phyloP scores from a whole-genome alignment of 2,888 invertebrate genomes.

The Noctua comes region DNA sequence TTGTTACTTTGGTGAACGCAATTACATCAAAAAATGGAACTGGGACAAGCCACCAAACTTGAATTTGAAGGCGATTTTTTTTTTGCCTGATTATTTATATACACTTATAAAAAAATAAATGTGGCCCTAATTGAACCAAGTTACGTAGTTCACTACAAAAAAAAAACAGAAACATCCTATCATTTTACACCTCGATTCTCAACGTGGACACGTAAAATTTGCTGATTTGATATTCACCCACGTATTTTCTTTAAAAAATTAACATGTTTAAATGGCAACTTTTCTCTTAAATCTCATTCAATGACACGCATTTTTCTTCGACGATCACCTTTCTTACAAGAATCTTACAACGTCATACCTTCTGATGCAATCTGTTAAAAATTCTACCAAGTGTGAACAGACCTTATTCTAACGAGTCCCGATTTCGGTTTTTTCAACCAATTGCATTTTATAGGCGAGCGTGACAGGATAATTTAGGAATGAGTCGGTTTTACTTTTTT shows the following conservation, averaged over 20 bases:
- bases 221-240: too few species aligned
- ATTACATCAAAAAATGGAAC: too few species aligned
- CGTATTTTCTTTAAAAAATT: not conserved
- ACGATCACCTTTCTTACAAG: not conserved
- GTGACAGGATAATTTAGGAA: constrained; percentile 90
- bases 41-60: too few species aligned
- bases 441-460: constrained; percentile 90
- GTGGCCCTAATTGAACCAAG: too few species aligned
- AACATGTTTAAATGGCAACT: not conserved
- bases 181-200: too few species aligned
- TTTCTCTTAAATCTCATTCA: not conserved
- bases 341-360: not conserved
- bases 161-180: too few species aligned
- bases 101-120: too few species aligned
- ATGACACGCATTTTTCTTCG: not conserved
- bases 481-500: constrained; percentile 78
- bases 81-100: too few species aligned
- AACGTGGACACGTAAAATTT: too few species aligned
- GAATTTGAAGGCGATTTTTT: too few species aligned
- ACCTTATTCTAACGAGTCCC: constrained; percentile 85
- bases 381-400: constrained; percentile 46
- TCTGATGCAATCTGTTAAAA: not conserved
- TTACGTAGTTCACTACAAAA: too few species aligned
- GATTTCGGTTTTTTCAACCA: constrained; percentile 85
- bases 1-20: too few species aligned